phyloP scores from a whole-genome alignment of 2,888 invertebrate species.

The Pinctada fucata region DNA sequence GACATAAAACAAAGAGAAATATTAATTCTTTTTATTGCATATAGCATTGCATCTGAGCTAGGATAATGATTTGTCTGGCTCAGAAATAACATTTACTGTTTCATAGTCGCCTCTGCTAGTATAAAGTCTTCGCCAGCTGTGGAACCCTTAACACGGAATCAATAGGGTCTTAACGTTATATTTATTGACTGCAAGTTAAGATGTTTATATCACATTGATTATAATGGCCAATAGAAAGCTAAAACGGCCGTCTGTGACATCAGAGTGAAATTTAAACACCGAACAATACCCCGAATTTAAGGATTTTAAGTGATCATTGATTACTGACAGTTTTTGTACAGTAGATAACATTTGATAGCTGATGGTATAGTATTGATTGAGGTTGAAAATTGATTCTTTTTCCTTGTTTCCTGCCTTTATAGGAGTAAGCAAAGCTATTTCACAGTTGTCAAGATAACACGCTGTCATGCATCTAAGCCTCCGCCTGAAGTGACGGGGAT shows the following conservation, averaged over 20 bases:
- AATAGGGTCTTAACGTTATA: slow-evolving; percentile 1
- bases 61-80: too few relatives aligned
- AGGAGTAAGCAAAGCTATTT: neutral
- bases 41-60: too few relatives aligned
- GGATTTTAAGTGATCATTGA: neutral
- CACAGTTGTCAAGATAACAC: too few relatives aligned
- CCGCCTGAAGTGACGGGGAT: too few relatives aligned
- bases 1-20: too few relatives aligned
- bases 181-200: slow-evolving; percentile 2
- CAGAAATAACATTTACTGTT: too few relatives aligned
- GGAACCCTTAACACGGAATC: neutral
- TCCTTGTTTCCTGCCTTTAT: neutral
- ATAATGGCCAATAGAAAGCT: neutral
- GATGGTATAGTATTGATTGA: neutral
- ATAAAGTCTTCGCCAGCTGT: neutral
- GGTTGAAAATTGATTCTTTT: neutral
- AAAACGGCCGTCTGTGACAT: neutral
- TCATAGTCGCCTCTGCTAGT: neutral
- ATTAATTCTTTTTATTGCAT: too few relatives aligned
- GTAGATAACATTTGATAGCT: neutral
- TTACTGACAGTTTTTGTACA: neutral
- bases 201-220: slow-evolving; percentile 1
- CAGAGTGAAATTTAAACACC: neutral
- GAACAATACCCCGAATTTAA: neutral
- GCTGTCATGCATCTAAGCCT: too few relatives aligned